These are phyloP conservation scores for Opisthocomus hoazin DNA, from an alignment of 2,113 vertebrate species.

Conservation along the genomic window DNA sequence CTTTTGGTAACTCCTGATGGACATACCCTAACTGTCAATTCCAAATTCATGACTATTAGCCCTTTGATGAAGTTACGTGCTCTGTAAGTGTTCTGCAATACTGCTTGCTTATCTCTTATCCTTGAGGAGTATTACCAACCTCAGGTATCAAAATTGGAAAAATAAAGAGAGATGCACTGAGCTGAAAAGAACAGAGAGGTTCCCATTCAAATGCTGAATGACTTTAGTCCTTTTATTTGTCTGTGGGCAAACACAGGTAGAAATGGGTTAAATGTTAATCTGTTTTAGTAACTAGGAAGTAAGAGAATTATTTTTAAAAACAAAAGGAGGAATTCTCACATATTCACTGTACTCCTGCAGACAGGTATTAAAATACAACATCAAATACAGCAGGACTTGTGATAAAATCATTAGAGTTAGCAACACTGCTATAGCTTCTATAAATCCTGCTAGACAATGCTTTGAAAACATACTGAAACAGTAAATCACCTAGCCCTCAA, in stretches of 20 bases:
- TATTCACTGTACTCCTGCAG: not conserved
- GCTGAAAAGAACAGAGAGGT: not conserved
- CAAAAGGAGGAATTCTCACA: not conserved
- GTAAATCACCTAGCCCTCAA: not conserved
- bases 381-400: not conserved
- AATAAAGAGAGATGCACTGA: not conserved
- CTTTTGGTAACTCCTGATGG: not conserved
- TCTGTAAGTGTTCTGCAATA: not conserved
- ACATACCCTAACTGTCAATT: not conserved
- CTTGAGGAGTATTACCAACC: not conserved
- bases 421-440: not conserved
- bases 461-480: slow-evolving; percentile 5
- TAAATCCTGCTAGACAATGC: not conserved
- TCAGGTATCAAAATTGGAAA: not conserved
- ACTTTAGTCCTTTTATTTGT: not conserved
- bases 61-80: not conserved
- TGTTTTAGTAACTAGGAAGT: not conserved
- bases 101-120: not conserved
- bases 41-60: not conserved
- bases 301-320: not conserved
- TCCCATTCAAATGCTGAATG: not conserved
- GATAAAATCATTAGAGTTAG: not conserved
- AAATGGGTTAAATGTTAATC: not conserved
- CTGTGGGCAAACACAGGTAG: not conserved
- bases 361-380: not conserved